Conservation (phyloP, 1,140 invertebrate species). For the Cotesia typhae region DNA sequence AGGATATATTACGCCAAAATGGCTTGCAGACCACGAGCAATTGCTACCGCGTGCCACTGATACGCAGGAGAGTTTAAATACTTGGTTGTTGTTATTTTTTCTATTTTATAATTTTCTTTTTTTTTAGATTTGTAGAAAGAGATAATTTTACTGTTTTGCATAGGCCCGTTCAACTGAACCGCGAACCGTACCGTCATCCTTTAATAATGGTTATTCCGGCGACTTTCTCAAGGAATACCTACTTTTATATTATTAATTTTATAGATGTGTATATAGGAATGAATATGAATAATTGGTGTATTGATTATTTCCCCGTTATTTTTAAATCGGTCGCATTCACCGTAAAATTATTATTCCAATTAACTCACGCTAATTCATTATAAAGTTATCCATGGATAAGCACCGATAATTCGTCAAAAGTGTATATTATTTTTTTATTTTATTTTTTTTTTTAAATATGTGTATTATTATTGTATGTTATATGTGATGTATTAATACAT, state of each 20-base stretch:
- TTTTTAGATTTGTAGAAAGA: neutral
- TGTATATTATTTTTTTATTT: too few species aligned
- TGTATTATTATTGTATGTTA: too few species aligned
- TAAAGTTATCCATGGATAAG: constrained; percentile 4
- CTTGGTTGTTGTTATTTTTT: neutral
- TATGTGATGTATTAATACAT: too few species aligned
- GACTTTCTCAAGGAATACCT: constrained; percentile 25
- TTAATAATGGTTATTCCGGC: constrained; percentile 19
- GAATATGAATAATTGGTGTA: neutral
- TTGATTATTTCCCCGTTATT: constrained; percentile 10
- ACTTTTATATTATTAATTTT: constrained; percentile 6
- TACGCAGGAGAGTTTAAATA: constrained; percentile 16
- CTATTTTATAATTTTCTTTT: neutral
- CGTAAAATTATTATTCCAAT: constrained; percentile 13
- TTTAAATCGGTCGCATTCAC: neutral
- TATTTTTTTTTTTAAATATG: too few species aligned
- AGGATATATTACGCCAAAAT: constrained; percentile 32
- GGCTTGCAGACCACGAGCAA: constrained; percentile 22
- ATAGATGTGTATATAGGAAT: neutral
- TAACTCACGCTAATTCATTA: constrained; percentile 7
- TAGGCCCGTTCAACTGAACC: constrained; percentile 7
- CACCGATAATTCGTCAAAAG: neutral
- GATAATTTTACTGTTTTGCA: constrained; percentile 9
- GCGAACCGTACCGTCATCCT: constrained; percentile 13
- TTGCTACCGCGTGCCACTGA: constrained; percentile 33